A percentile compares a stretch with the other conserved stretches of the same genome.
Evolutionary conservation across 2,888 invertebrate genomes (phyloP).

Genomic region (Subacronicta megacephala): DNA sequence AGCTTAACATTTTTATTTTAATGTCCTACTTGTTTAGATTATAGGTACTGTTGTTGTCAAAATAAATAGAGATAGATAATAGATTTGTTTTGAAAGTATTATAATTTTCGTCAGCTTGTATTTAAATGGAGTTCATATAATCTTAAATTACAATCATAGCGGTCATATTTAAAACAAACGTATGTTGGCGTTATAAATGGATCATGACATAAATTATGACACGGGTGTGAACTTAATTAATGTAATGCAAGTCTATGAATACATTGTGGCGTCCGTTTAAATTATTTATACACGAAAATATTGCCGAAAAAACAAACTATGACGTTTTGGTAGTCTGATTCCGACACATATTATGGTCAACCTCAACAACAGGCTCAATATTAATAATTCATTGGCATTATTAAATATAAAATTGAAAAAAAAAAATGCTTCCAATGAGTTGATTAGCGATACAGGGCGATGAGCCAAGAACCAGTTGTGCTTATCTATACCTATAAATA

Average conservation of each 20-base stretch:
- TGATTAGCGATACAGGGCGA: too few relatives aligned
- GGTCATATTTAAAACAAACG: conserved; percentile 6
- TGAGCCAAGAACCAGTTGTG: too few relatives aligned
- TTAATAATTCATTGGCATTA: too few relatives aligned
- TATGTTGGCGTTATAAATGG: conserved; percentile 30
- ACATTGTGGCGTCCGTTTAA: conserved; percentile 20
- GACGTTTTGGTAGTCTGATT: neutral
- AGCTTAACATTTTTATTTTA: too few relatives aligned
- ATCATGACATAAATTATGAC: conserved; percentile 37
- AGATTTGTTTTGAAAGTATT: too few relatives aligned
- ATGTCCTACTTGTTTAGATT: too few relatives aligned
- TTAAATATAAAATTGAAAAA: too few relatives aligned
- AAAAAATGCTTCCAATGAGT: too few relatives aligned
- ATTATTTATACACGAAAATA: conserved; percentile 9
- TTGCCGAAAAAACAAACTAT: conserved; percentile 1
- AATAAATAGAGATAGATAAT: too few relatives aligned
- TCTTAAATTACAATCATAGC: neutral
- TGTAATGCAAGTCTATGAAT: conserved; percentile 48
- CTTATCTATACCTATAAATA: too few relatives aligned
- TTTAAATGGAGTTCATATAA: neutral
- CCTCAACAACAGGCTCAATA: neutral
- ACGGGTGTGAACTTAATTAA: conserved; percentile 55
- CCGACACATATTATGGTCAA: neutral
- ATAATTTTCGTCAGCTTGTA: neutral
- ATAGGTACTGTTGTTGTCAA: too few relatives aligned